Base-by-base conservation (phyloP, 2,888 invertebrate genomes). In the Amiota minor region DNA sequence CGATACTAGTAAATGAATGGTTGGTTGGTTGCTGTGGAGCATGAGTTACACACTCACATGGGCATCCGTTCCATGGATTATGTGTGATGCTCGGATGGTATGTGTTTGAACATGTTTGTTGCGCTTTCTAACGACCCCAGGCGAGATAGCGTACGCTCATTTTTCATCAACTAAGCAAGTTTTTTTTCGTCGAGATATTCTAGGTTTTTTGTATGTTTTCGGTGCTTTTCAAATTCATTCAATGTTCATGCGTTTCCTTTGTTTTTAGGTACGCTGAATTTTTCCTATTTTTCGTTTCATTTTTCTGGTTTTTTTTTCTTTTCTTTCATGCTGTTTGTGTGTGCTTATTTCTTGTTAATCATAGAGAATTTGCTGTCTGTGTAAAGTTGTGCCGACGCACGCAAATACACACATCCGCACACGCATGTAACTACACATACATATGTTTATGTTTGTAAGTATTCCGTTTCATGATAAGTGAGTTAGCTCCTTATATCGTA, bases 11-110 rank as follows among this genome's bases (percentile, higher is more conserved):
- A 35, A 1, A 45, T 73, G 83, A 82, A 81, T 82, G 83, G 80
- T 84, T 77, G 83, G 85, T 78, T 82, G 70, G 49, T n/a, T 45
- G 49, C 45, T 11, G 20, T 11, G 49, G 4, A 62, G 85, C 85
- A 84, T 77, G 78, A 77, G 74, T 72, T 75, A n/a, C 3, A n/a
- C 35, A 35, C 6, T 35, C 18, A 49, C 62, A 50, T 47, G 64
- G 53, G 65, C 9, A 35, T 10, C 53, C 53, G 53, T 53, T 53
- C 53, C 9, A 16, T 14, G 53, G n/a, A 53, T 23, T 35, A 10
- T 68, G 23, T 23, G 23, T 68, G 23, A 49, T 68, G 35, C 68
- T n/a, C 18, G 35, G 72, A 56, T 16, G 16, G 16, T 69, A 61
- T n/a, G 62, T 70, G 61, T 69, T 3, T 68, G 68, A 53, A 47